Evolutionary conservation across 2,888 invertebrate species (phyloP).

Genomic region (Amphiduros pacificus): DNA sequence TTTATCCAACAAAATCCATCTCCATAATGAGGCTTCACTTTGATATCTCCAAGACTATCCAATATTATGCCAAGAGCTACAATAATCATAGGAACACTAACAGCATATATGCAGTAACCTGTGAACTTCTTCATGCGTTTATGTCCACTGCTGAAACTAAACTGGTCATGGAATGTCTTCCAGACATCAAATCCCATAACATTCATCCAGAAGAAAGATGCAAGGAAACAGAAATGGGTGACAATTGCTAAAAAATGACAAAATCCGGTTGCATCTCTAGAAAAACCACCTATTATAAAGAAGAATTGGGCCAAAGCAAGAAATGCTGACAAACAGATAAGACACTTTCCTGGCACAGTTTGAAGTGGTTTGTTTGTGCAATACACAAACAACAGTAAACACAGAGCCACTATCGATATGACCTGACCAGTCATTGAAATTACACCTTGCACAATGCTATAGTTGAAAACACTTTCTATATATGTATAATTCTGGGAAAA

Average conservation of each 20-base stretch:
- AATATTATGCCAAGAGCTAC: slow-evolving; percentile 52
- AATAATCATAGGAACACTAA: slow-evolving; percentile 55
- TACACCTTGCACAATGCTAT: slow-evolving; percentile 26
- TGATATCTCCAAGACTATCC: slow-evolving; percentile 46
- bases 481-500: too few relatives aligned
- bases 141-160: not conserved
- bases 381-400: slow-evolving; percentile 62
- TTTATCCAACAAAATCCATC: slow-evolving; percentile 63
- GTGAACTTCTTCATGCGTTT: slow-evolving; percentile 28
- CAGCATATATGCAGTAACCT: slow-evolving; percentile 56
- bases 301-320: slow-evolving; percentile 63
- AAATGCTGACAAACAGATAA: slow-evolving; percentile 62
- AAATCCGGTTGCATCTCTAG: slow-evolving; percentile 17
- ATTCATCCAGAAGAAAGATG: slow-evolving; percentile 66
- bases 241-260: slow-evolving; percentile 60
- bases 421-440: slow-evolving; percentile 69
- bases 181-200: slow-evolving; percentile 67
- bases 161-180: slow-evolving; percentile 55
- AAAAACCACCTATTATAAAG: slow-evolving; percentile 58
- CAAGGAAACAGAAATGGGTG: slow-evolving; percentile 63
- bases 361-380: slow-evolving; percentile 61
- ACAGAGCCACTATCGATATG: slow-evolving; percentile 62
- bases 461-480: too few relatives aligned
- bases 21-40: slow-evolving; percentile 62
- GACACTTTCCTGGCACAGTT: slow-evolving; percentile 64